Base-by-base conservation (phyloP, 2,888 invertebrate species). In the Xestoiulus laeticollis region DNA sequence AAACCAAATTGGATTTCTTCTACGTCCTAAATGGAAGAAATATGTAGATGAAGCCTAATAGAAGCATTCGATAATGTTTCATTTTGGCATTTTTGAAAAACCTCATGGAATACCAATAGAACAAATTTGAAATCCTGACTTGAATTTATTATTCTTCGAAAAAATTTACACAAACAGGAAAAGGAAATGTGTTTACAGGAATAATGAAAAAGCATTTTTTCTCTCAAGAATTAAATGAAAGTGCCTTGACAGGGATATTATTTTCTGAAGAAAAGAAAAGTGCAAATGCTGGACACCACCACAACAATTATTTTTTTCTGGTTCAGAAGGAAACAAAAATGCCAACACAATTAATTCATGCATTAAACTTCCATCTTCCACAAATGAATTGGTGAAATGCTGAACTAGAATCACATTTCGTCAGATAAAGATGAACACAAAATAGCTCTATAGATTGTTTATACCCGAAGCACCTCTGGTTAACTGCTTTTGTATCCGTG, bases 391-490 rank as follows among this genome's bases (percentile, higher is more conserved):
- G 78, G 22, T 78, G 30, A 78, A 78, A 78, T 30, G 12, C 78
- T 14, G 78, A 30, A 30, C 30, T 78, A 30, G 78, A 78, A 78
- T 78, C 30, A 30, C 78, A 78, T 78, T 78, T 78, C 78, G 26
- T 78, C 78, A 78, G 78, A 78, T 30, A 78, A 78, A 78, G 78
- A 78, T 78, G 78, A 78, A 78, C 78, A 78, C 78, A 78, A 78
- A 78, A 78, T 78, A 78, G 78, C 78, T 78, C 78, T 30, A 78
- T 78, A 12, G 10, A 78, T 30, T 78, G 78, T 78, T 78, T 78
- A 78, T 78, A 78, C 30, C 38, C 30, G 78, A 78, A 78, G 78
- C 78, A 78, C 78, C 78, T 78, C 30, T 6, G 78, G 22, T 78
- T 78, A 30, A 14, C 14, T 30, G 26, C 26, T 14, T 26, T 78